A percentile compares a stretch with the other conserved stretches of the same genome.
phyloP scores from a whole-genome alignment of 2,113 vertebrate species.

The Dromiciops gliroides region DNA sequence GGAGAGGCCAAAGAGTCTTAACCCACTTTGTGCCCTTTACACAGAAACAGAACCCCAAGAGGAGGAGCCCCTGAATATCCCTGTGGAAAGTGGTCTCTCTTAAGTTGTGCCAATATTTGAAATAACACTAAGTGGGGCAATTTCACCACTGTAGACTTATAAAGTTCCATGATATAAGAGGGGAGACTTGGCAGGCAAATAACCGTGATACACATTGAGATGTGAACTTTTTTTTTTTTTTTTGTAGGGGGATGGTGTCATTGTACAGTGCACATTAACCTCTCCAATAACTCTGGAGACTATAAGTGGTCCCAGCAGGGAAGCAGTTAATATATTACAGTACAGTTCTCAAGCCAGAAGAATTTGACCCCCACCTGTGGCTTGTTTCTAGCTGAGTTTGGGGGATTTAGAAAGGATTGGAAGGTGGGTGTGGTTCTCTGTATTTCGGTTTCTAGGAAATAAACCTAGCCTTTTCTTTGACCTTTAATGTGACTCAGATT shows the following conservation, averaged over 20 bases:
- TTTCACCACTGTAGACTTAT: slow-evolving; percentile 45
- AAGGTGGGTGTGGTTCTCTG: slow-evolving; percentile 77
- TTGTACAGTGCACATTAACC: neutral
- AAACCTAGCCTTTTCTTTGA: slow-evolving; percentile 77
- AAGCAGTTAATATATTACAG: slow-evolving; percentile 75
- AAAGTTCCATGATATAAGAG: neutral
- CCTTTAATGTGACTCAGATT: slow-evolving; percentile 53
- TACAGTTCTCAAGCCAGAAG: slow-evolving; percentile 68
- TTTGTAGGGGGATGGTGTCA: neutral
- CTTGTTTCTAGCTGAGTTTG: slow-evolving; percentile 68
- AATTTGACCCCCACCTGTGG: slow-evolving; percentile 69
- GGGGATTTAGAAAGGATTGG: slow-evolving; percentile 80
- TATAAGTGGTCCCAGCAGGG: slow-evolving; percentile 3
- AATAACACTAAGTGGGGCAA: neutral
- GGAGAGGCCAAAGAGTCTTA: slow-evolving; percentile 53
- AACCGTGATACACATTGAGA: slow-evolving; percentile 9
- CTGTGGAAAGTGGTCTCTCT: slow-evolving; percentile 24
- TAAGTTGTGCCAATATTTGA: neutral
- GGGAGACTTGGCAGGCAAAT: slow-evolving; percentile 12
- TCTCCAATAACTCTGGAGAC: neutral
- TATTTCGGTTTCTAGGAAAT: slow-evolving; percentile 77
- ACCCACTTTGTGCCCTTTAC: slow-evolving; percentile 32
- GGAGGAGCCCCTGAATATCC: slow-evolving; percentile 59
- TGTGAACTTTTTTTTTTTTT: neutral
- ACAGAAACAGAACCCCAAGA: slow-evolving; percentile 44